phyloP scores from a whole-genome alignment of 2,797 vertebrate genomes.

The Mus minutoides region DNA sequence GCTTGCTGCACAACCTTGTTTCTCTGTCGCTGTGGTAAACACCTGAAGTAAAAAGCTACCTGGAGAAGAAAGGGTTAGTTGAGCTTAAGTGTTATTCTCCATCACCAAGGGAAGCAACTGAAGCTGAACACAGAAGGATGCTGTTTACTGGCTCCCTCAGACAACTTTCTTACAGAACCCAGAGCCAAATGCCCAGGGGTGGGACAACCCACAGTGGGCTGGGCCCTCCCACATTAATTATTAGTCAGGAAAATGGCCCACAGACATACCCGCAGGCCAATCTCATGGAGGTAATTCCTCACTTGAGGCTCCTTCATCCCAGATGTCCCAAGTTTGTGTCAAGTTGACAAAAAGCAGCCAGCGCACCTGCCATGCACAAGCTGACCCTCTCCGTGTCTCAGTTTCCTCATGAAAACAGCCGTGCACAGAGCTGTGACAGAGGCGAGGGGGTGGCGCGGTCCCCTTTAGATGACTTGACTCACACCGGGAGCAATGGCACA shows the following conservation, averaged over 20 bases:
- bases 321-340: neutral
- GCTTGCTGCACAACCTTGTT: neutral
- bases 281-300: neutral
- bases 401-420: neutral
- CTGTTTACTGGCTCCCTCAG: neutral
- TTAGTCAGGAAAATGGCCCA: neutral
- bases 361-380: neutral
- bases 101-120: neutral
- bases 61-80: neutral
- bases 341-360: neutral
- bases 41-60: neutral
- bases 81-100: neutral
- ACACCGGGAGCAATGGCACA: neutral
- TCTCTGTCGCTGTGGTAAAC: neutral
- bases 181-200: neutral
- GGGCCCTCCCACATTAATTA: neutral
- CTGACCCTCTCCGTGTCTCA: neutral
- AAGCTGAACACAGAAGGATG: neutral
- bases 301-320: neutral
- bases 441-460: neutral
- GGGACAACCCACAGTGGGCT: neutral
- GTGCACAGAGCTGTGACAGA: neutral
- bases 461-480: neutral
- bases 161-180: neutral
- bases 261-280: neutral